Conservation (phyloP, 1,140 invertebrate species). For the Drosophila lowei region DNA sequence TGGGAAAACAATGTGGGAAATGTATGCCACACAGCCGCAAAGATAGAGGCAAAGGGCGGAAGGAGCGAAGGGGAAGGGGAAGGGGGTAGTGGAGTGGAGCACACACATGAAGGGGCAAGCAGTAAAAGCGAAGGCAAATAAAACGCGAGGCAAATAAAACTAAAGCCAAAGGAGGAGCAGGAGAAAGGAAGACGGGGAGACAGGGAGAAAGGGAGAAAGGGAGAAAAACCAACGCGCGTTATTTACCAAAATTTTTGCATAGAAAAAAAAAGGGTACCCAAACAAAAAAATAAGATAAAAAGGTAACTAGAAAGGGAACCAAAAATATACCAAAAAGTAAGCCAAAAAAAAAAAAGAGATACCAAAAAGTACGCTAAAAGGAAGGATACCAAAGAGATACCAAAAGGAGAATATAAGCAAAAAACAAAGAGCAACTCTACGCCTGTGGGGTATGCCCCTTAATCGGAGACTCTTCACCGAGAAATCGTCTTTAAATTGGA, state of each 20-base stretch:
- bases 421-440: too few relatives aligned
- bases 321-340: too few relatives aligned
- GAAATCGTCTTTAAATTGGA: too few relatives aligned
- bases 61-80: neutral
- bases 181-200: slow-evolving; percentile 18
- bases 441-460: too few relatives aligned
- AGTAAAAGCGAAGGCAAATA: slow-evolving; percentile 68
- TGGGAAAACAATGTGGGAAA: slow-evolving; percentile 50
- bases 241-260: slow-evolving; percentile 78
- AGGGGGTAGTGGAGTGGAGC: neutral
- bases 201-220: slow-evolving; percentile 5
- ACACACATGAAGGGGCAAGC: slow-evolving; percentile 58
- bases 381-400: too few relatives aligned
- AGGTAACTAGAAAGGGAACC: too few relatives aligned
- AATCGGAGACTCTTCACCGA: too few relatives aligned
- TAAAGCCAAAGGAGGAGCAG: slow-evolving; percentile 51
- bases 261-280: slow-evolving; percentile 51
- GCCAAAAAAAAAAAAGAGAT: too few relatives aligned
- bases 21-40: slow-evolving; percentile 51
- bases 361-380: too few relatives aligned
- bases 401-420: too few relatives aligned
- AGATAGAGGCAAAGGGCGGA: slow-evolving; percentile 9
- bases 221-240: slow-evolving; percentile 60
- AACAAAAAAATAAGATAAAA: slow-evolving; percentile 8
- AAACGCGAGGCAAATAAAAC: slow-evolving; percentile 72